Evolutionary conservation across 2,888 invertebrate genomes (phyloP), one percentile per base, ranked within the genome.

Genomic region (Drosophila putrida): DNA sequence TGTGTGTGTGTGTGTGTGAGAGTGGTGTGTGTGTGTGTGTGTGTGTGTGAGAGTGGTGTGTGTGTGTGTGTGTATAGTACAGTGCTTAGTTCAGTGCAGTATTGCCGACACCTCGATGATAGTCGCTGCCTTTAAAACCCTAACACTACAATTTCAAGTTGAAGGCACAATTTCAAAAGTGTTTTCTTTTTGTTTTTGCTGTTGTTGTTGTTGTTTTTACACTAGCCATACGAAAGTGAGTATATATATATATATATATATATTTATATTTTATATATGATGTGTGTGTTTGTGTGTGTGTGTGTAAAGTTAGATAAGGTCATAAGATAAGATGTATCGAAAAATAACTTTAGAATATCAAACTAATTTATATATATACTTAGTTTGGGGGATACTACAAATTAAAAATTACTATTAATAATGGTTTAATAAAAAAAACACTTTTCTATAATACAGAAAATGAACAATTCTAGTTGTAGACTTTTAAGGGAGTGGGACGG

Each of bases 121-220:
- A 55, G 58, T 60, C 49, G 53, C 53, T 58, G 65, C 41, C 41
- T 62, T 55, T 50, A 64, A 66, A 63, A 63, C 47, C 66, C 61
- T 64, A 63, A 41, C 54, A 85, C 80, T 75, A 88, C 71, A 78
- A 81, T 78, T 80, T 74, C 69, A 65, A 84, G 71, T 89, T 80
- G 75, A 89, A 89, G 89, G 89, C 89, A 89, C 89, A 82, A 82
- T 89, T 89, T 88, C 59, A 83, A 84, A 80, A 79, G 70, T 76
- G 62, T 87, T 72, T 65, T 36, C 54, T 57, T 66, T 6, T 9
- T 31, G 31, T 31, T 31, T 2, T 31, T 28, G 28, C 8, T 43
- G 57, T 57, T 55, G 46, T 44, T 53, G 33, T 43, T 60, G 49
- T 41, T 66, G 51, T 59, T 47, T 67, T 63, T 64, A 82, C 70